Evolutionary conservation across 1,140 invertebrate species (phyloP).

Genomic region (Ips nitidus): DNA sequence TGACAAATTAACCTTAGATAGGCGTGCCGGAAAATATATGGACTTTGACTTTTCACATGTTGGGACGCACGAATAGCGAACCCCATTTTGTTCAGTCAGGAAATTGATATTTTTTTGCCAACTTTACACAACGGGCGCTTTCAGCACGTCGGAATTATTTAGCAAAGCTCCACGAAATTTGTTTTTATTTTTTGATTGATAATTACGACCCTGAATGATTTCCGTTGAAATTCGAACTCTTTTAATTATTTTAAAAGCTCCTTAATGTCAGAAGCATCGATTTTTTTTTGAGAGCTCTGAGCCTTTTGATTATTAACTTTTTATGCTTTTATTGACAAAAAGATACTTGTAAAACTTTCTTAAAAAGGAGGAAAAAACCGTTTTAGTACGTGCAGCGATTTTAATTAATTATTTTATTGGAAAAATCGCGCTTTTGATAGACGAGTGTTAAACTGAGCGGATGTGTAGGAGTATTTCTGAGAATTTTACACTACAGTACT

Average conservation of each 20-base stretch:
- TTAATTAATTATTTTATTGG: too few species aligned
- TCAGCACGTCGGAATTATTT: neutral
- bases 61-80: neutral
- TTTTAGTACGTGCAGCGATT: too few species aligned
- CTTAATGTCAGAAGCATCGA: neutral
- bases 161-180: neutral
- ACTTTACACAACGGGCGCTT: neutral
- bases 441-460: too few species aligned
- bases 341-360: too few species aligned
- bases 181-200: neutral
- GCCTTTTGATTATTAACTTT: neutral
- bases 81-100: neutral
- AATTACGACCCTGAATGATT: neutral
- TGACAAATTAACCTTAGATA: slow-evolving; percentile 20
- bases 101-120: neutral
- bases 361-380: too few species aligned
- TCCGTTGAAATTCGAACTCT: neutral
- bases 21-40: slow-evolving; percentile 8
- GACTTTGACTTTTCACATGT: slow-evolving; percentile 12
- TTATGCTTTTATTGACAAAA: neutral
- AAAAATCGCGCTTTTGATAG: too few species aligned
- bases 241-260: slow-evolving; percentile 4
- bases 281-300: neutral
- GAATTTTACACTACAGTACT: too few species aligned
- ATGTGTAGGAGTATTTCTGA: too few species aligned